Conservation (phyloP, 2,888 invertebrate genomes). For the Hipparchia sbordonii region DNA sequence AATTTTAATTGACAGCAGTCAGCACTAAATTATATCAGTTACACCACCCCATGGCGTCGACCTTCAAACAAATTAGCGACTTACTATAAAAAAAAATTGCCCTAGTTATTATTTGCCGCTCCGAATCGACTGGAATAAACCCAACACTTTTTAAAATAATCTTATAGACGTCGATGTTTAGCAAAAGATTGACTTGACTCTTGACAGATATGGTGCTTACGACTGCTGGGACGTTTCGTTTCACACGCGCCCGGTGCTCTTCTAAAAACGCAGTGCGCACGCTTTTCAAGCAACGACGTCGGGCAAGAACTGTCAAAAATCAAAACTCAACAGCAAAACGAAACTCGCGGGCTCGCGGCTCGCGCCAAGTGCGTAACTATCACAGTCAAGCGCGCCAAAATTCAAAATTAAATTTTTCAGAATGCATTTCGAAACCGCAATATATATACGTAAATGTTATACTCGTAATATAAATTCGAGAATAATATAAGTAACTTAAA, state of each 20-base stretch:
- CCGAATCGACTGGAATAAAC: conserved; percentile 23
- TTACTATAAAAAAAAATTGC: conserved; percentile 1
- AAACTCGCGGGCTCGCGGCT: conserved; percentile 58
- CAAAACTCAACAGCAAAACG: conserved; percentile 37
- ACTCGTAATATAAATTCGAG: no score
- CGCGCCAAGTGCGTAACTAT: conserved; percentile 54
- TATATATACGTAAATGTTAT: no score
- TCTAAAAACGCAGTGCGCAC: conserved; percentile 41
- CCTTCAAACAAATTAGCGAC: conserved; percentile 30
- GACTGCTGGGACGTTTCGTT: conserved; percentile 60
- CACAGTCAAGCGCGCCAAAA: conserved; percentile 33
- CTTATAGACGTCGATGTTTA: conserved; percentile 24
- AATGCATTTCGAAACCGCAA: neutral
- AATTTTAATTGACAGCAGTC: conserved; percentile 52
- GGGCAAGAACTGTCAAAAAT: conserved; percentile 67
- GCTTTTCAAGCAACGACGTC: conserved; percentile 60
- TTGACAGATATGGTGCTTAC: conserved; percentile 44
- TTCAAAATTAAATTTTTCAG: conserved; percentile 1
- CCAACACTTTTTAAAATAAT: conserved; percentile 30
- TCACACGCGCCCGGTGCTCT: conserved; percentile 42
- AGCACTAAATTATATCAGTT: conserved; percentile 50
- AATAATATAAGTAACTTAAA: no score
- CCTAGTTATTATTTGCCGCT: conserved; percentile 5
- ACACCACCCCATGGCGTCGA: conserved; percentile 55
- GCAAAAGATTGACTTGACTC: neutral